Evolutionary conservation across 1,140 invertebrate species (phyloP), one percentile per base, ranked within the genome.

Genomic region (Penaeus vannamei): DNA sequence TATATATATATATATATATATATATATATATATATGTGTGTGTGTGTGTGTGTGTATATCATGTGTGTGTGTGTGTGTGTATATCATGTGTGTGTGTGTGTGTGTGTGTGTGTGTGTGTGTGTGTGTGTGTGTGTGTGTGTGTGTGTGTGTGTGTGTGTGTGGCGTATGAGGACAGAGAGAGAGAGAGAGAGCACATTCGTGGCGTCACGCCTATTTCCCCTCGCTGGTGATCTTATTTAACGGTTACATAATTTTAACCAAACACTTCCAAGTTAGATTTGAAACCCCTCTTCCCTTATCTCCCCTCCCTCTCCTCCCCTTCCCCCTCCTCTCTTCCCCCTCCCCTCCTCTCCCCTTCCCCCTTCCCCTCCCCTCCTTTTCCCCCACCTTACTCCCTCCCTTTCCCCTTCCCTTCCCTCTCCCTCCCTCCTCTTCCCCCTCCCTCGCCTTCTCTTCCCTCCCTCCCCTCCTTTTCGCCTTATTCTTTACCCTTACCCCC

Each of bases 1-100:
- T 64, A 64, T 64, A 64, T 64, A 64, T 64, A 64, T 64, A 64
- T 64, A 64, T 64, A 64, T 64, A 64, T 64, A 64, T 64, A 64
- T 64, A 64, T 64, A 64, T 64, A 64, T 64, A 64, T 64, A 64
- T 64, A 64, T 64, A 64, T 64, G n/a, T 64, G n/a, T 64, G n/a
- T 64, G n/a, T 64, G n/a, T 64, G n/a, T n/a, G n/a, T 64, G 62
- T 64, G 62, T 64, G 62, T 64, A n/a, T 64, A n/a, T n/a, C n/a
- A n/a, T n/a, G n/a, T n/a, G n/a, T n/a, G n/a, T n/a, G n/a, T n/a
- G n/a, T n/a, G n/a, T n/a, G n/a, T n/a, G n/a, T n/a, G n/a, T n/a
- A n/a, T n/a, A n/a, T n/a, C n/a, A n/a, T n/a, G n/a, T n/a, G n/a
- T n/a, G 62, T 64, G 62, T 64, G 62, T 64, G 62, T 64, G 62